A percentile compares a stretch with the other conserved stretches of the same genome.
Evolutionary conservation across 2,888 invertebrate species (phyloP).

Genomic region (Nematopogon swammerdamellus): DNA sequence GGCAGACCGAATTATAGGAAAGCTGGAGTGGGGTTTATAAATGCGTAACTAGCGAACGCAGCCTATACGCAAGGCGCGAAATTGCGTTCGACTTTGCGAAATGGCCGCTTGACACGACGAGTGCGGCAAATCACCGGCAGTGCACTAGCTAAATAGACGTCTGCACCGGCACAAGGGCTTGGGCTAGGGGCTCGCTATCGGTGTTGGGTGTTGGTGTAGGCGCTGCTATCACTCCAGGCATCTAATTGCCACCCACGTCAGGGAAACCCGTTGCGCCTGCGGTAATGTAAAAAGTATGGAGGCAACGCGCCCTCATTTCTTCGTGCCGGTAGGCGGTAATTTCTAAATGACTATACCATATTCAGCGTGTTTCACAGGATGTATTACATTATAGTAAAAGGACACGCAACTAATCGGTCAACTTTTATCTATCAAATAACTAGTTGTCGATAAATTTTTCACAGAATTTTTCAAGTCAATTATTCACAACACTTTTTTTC

Average conservation of each 20-base stretch:
- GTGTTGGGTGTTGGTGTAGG: background rate
- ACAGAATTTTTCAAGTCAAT: too few relatives aligned
- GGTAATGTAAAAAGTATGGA: background rate
- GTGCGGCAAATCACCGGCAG: background rate
- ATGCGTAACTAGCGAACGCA: background rate
- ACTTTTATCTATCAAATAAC: too few relatives aligned
- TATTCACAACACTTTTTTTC: too few relatives aligned
- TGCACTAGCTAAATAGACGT: background rate
- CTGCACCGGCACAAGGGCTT: background rate
- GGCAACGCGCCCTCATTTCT: background rate
- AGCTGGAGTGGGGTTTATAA: too few relatives aligned
- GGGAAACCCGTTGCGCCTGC: background rate
- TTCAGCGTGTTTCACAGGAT: too few relatives aligned
- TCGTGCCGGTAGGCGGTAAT: background rate
- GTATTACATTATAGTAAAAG: too few relatives aligned
- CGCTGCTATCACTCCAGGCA: slow-evolving; percentile 32
- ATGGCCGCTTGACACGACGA: slow-evolving; percentile 4
- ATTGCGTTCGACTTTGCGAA: background rate
- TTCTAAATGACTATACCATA: too few relatives aligned
- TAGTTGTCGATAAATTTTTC: too few relatives aligned
- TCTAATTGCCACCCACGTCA: slow-evolving; percentile 34
- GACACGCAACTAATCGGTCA: too few relatives aligned
- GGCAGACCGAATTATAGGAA: background rate
- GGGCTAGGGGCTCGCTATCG: background rate
- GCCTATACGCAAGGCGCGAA: background rate